Base-by-base conservation (phyloP, 2,888 invertebrate genomes). In the Pyrrhosoma nymphula region DNA sequence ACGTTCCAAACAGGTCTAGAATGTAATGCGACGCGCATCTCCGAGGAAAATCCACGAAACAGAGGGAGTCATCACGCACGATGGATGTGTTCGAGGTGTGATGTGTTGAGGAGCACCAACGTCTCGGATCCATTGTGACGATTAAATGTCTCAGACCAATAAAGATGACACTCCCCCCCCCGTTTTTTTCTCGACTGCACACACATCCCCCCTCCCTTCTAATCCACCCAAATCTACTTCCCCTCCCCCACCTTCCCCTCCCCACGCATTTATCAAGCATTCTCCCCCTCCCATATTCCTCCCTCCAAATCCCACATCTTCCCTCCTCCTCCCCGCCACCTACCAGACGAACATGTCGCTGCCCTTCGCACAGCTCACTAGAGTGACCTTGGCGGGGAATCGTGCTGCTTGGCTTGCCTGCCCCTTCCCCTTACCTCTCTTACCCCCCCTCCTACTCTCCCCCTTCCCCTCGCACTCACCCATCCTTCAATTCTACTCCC, bases 61-160 rank as follows among this genome's bases (percentile, higher is more conserved):
- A 1, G 26, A n/a, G 69, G 18, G 18, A 8, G 18, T n/a, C 23
- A 20, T 69, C n/a, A 12, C n/a, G n/a, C 1, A 26, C 1, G 18
- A 20, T 14, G 60, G 60, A 60, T 20, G 60, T 14, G 60, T 47
- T 18, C 60, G 16, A 60, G 60, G 60, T 8, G 20, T 2, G 6
- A 20, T 60, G 60, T 47, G 60, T 60, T 69, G 69, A n/a, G 26
- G n/a, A n/a, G n/a, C 69, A 26, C 69, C 69, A 1, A n/a, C 26
- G 69, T 69, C 30, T 35, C 35, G 14, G 18, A 82, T 82, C 35
- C 82, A 82, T 82, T 30, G 82, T 35, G 35, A 3, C 82, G 60
- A 60, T 82, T 35, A 82, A n/a, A 82, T 82, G 82, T 18, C 35
- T 82, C 35, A 82, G 82, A 82, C 82, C 82, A 82, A 82, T 82